Percentiles rank a stretch among this genome's conserved stretches.
Evolutionary conservation across 1,140 invertebrate species (phyloP).

Genomic region (Battus philenor): DNA sequence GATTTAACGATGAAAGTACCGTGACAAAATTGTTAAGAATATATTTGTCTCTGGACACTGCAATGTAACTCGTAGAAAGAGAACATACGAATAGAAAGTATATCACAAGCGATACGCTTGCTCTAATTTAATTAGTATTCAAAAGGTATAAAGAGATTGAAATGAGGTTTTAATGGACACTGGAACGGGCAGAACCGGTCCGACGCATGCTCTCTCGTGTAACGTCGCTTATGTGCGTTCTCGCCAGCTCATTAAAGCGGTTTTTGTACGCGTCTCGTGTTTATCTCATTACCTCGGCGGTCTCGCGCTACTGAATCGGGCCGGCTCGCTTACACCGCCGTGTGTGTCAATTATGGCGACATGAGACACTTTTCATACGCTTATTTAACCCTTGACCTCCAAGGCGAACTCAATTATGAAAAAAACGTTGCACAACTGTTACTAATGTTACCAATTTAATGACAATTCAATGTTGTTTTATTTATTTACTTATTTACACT

Average conservation of each 20-base stretch:
- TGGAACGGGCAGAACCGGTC: constrained; percentile 37
- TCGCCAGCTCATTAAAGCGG: constrained; percentile 50
- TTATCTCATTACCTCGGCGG: constrained; percentile 50
- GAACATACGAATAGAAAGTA: no score
- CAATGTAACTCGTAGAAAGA: no score
- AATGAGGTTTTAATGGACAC: constrained; percentile 45
- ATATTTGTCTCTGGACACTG: no score
- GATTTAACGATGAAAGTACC: no score
- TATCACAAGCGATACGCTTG: constrained; percentile 16
- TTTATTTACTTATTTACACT: no score
- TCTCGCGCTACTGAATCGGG: constrained; percentile 40
- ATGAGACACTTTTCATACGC: constrained; percentile 2
- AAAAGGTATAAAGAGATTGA: constrained; percentile 38
- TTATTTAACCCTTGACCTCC: neutral
- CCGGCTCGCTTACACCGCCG: constrained; percentile 35
- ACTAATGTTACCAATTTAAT: no score
- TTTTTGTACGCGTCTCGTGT: constrained; percentile 53
- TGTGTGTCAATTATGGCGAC: constrained; percentile 12
- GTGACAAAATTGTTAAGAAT: no score
- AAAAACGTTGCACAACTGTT: no score
- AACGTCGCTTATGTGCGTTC: constrained; percentile 52
- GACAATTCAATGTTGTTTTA: no score
- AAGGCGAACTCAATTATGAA: constrained; percentile 1
- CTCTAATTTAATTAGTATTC: constrained; percentile 41
- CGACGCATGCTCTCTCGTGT: constrained; percentile 31